phyloP scores from a whole-genome alignment of 1,140 invertebrate genomes.

The Calosoma granatense region DNA sequence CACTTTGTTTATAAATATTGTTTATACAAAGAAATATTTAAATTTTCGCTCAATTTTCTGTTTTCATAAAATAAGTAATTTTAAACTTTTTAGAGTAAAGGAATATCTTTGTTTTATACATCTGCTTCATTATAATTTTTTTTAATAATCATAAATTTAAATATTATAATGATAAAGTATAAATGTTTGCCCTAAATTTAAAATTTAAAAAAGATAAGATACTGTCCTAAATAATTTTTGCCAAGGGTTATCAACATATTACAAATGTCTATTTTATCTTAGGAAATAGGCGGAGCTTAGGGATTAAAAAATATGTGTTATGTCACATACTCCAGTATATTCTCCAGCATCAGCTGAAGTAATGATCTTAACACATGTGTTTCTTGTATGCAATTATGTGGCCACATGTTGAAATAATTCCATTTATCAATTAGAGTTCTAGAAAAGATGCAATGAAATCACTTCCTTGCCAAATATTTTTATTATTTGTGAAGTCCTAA shows the following conservation, averaged over 20 bases:
- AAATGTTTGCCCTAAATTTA: not conserved
- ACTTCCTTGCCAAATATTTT: not conserved
- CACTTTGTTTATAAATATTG: not conserved
- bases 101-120: not conserved
- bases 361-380: conserved; percentile 1
- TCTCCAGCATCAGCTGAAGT: not conserved
- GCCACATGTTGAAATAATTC: not conserved
- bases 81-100: not conserved
- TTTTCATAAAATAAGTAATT: not conserved
- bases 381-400: not conserved
- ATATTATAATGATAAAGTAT: not conserved
- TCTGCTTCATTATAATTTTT: not conserved
- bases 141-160: not conserved
- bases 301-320: not conserved
- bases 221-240: not conserved
- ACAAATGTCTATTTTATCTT: not conserved
- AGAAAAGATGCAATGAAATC: not conserved
- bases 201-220: not conserved
- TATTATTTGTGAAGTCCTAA: too few species aligned
- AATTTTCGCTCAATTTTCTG: not conserved
- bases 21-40: not conserved
- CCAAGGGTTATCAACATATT: not conserved
- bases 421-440: not conserved
- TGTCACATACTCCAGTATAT: not conserved
- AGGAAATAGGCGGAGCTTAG: not conserved